A percentile compares a stretch with the other conserved stretches of the same genome.
Evolutionary conservation across 2,113 vertebrate genomes (phyloP).

Genomic region (Tichodroma muraria): DNA sequence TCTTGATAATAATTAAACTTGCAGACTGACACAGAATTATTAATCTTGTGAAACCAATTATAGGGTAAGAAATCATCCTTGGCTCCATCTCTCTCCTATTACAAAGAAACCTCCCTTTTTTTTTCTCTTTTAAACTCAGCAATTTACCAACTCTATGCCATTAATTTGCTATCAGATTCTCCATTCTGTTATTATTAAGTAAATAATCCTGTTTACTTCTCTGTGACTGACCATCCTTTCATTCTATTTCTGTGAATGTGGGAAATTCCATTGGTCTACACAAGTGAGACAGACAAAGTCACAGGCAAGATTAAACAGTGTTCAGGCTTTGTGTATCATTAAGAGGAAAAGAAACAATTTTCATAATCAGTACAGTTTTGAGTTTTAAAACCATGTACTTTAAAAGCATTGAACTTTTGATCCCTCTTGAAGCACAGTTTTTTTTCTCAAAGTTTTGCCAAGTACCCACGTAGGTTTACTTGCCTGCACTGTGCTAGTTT

Average conservation of each 20-base stretch:
- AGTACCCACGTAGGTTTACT: neutral
- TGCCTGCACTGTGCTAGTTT: neutral
- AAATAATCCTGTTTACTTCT: neutral
- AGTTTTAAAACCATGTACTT: neutral
- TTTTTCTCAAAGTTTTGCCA: neutral
- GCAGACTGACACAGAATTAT: neutral
- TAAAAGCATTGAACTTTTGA: neutral
- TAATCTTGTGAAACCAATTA: slow-evolving; percentile 29
- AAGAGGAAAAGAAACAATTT: neutral
- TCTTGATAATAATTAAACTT: slow-evolving; percentile 17
- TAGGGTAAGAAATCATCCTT: neutral
- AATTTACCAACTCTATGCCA: neutral
- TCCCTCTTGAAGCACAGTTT: neutral
- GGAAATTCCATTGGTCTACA: neutral
- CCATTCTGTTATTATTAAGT: neutral
- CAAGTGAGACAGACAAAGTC: neutral
- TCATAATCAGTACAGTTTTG: neutral
- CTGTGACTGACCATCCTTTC: neutral
- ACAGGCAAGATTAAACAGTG: neutral
- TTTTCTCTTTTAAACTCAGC: neutral
- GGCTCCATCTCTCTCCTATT: neutral
- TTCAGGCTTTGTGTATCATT: neutral
- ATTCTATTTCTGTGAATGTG: neutral
- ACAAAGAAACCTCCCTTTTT: neutral
- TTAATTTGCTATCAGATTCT: neutral